Evolutionary conservation across 2,888 invertebrate species (phyloP).

Genomic region (Heteromyza rotundicornis): DNA sequence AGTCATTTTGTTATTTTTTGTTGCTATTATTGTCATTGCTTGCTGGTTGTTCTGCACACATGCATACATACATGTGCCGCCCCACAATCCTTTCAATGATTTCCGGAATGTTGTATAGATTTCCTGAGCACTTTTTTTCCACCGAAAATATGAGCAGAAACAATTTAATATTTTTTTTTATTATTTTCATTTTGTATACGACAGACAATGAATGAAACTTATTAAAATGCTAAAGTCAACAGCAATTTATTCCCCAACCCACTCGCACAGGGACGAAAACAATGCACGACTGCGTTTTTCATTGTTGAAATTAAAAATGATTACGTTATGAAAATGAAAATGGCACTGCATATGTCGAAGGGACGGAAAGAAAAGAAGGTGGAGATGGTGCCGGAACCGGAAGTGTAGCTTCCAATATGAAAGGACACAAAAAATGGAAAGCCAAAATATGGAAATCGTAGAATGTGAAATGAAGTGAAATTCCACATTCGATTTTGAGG

Average conservation of each 20-base stretch:
- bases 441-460: neutral
- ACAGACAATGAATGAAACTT: slow-evolving; percentile 20
- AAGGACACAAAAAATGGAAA: neutral
- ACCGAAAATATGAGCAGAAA: too few relatives aligned
- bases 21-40: too few relatives aligned
- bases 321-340: slow-evolving; percentile 17
- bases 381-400: too few relatives aligned
- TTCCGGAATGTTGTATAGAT: too few relatives aligned
- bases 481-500: slow-evolving; percentile 21
- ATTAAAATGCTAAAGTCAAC: slow-evolving; percentile 16
- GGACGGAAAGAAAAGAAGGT: too few relatives aligned
- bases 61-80: too few relatives aligned
- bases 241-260: neutral
- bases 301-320: slow-evolving; percentile 22
- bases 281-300: slow-evolving; percentile 16
- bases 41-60: too few relatives aligned
- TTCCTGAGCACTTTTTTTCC: too few relatives aligned
- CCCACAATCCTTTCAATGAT: too few relatives aligned
- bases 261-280: neutral
- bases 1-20: too few relatives aligned
- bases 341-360: neutral
- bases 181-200: too few relatives aligned
- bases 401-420: neutral
- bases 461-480: slow-evolving; percentile 22
- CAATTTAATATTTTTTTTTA: too few relatives aligned